phyloP scores from a whole-genome alignment of 1,140 invertebrate genomes.

The Tetramorium simillimum region DNA sequence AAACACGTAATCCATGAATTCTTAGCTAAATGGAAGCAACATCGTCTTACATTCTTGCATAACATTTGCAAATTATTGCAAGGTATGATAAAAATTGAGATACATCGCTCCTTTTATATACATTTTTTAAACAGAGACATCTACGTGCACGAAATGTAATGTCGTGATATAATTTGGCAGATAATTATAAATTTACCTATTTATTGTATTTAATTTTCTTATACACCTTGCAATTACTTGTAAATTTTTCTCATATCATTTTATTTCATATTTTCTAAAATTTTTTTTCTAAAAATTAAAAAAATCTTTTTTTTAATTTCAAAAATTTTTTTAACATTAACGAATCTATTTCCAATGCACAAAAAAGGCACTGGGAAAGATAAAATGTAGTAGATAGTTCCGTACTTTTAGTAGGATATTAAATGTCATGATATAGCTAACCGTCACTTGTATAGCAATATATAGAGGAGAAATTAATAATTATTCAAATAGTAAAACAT shows the following conservation, averaged over 20 bases:
- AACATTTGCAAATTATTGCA: conserved; percentile 14
- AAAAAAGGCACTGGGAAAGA: conserved; percentile 6
- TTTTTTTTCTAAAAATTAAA: not conserved
- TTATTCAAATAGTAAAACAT: conserved; percentile 42
- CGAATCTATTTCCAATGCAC: not conserved
- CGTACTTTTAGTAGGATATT: conserved; percentile 19
- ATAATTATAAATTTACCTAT: conserved; percentile 3
- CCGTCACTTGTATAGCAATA: not conserved
- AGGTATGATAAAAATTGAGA: conserved; percentile 9
- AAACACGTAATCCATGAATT: conserved; percentile 7
- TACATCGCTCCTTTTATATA: conserved; percentile 27
- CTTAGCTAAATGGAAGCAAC: conserved; percentile 40
- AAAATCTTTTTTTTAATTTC: not conserved
- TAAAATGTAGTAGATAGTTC: not conserved
- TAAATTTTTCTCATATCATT: not conserved
- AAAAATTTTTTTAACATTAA: not conserved
- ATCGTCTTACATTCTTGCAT: not conserved
- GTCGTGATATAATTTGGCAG: conserved; percentile 23
- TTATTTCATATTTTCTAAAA: not conserved
- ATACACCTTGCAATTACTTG: conserved; percentile 16
- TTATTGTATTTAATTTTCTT: conserved; percentile 16
- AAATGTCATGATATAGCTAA: not conserved
- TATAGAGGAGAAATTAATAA: conserved; percentile 31
- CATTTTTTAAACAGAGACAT: conserved; percentile 1
- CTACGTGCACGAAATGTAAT: conserved; percentile 22